phyloP scores from a whole-genome alignment of 2,888 invertebrate species.

The Oasisia sp. region DNA sequence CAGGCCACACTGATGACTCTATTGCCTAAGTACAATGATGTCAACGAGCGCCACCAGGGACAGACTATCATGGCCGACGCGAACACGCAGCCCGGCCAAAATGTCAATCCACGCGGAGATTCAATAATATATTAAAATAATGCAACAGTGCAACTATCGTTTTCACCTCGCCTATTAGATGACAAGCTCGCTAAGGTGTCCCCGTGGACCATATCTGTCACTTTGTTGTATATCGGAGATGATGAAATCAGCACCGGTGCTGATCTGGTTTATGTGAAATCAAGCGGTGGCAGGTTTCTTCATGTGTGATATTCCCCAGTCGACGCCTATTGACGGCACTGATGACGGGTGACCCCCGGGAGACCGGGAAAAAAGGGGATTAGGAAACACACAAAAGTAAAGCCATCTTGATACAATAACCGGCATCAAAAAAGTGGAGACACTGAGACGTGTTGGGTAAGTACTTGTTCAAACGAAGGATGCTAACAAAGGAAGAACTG shows the following conservation, averaged over 20 bases:
- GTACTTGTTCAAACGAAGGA: too few species aligned
- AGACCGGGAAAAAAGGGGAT: background rate
- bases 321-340: background rate
- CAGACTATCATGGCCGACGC: background rate
- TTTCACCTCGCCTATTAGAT: background rate
- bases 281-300: background rate
- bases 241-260: background rate
- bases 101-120: background rate
- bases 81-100: background rate
- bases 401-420: background rate
- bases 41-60: background rate
- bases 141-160: background rate
- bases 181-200: background rate
- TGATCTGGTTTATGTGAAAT: background rate
- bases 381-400: constrained; percentile 8
- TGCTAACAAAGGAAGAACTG: background rate
- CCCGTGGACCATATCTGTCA: background rate
- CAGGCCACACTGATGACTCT: background rate
- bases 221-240: background rate
- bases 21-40: background rate
- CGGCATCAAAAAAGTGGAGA: background rate
- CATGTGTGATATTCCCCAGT: background rate
- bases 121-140: background rate
- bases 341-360: background rate
- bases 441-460: background rate